These are phyloP conservation scores for Heteromurus nitidus DNA, from an alignment of 2,888 invertebrate species.

Conservation along the genomic window DNA sequence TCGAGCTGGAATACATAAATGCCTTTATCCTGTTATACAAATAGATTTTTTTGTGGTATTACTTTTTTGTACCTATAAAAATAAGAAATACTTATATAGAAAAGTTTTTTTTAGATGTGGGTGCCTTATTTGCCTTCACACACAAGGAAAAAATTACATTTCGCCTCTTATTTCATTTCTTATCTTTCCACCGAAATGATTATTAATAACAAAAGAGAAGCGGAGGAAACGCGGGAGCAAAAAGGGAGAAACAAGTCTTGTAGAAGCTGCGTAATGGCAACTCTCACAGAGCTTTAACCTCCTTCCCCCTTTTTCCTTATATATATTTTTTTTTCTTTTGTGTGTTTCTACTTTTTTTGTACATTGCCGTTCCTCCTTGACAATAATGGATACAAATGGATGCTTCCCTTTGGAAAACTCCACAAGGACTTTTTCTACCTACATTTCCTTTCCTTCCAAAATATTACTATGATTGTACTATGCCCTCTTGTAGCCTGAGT, in stretches of 20 bases:
- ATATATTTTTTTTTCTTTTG: too few species aligned
- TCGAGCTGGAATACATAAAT: neutral
- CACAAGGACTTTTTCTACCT: conserved; percentile 24
- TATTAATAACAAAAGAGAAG: conserved; percentile 64
- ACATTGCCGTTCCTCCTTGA: conserved; percentile 45
- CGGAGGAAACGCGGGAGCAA: neutral
- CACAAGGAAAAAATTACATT: conserved; percentile 35
- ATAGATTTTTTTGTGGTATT: neutral
- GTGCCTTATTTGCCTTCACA: too few species aligned
- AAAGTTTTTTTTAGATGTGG: too few species aligned
- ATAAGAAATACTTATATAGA: too few species aligned
- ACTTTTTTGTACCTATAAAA: neutral
- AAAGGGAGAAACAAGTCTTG: conserved; percentile 17
- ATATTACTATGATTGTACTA: conserved; percentile 6
- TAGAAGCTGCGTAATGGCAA: conserved; percentile 24
- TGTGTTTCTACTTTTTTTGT: conserved; percentile 9
- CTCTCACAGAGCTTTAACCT: conserved; percentile 43
- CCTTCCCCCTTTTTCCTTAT: conserved; percentile 31
- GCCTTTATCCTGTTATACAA: neutral
- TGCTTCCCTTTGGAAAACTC: conserved; percentile 21
- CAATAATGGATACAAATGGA: conserved; percentile 66
- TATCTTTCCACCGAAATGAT: conserved; percentile 69
- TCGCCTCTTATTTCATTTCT: conserved; percentile 46
- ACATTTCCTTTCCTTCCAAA: neutral
- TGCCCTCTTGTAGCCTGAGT: neutral